phyloP scores from a whole-genome alignment of 2,888 invertebrate species.

The Drosophila bunnanda region DNA sequence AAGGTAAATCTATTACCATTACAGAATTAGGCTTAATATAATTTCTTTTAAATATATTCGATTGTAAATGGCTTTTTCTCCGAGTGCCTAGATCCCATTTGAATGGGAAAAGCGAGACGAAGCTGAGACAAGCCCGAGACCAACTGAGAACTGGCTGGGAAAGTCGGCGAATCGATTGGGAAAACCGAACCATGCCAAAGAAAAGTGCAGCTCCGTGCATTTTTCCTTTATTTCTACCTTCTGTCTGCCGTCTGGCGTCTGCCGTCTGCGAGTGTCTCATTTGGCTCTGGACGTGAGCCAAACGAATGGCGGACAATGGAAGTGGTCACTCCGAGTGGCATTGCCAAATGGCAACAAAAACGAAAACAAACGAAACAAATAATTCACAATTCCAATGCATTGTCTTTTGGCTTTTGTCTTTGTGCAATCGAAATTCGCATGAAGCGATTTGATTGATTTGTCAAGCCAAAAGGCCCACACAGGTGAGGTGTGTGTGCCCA shows the following conservation, averaged over 20 bases:
- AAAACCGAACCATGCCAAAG: conserved; percentile 65
- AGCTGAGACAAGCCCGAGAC: conserved; percentile 12
- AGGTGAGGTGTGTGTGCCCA: conserved; percentile 3
- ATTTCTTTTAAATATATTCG: too few species aligned
- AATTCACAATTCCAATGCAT: conserved; percentile 31
- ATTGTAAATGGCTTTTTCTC: not conserved
- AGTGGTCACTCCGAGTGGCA: conserved; percentile 33
- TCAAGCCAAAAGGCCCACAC: conserved; percentile 21
- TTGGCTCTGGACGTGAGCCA: conserved; percentile 42
- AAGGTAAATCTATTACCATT: too few species aligned
- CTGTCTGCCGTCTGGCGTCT: conserved; percentile 3
- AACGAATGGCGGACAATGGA: conserved; percentile 40
- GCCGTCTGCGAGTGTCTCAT: conserved; percentile 19
- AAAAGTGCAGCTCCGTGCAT: conserved; percentile 46
- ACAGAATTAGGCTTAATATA: too few species aligned
- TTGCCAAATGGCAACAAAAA: conserved; percentile 36
- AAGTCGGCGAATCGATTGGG: conserved; percentile 37
- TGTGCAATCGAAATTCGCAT: conserved; percentile 48
- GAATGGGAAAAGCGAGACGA: conserved; percentile 42
- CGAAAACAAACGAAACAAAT: not conserved
- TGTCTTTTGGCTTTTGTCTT: conserved; percentile 29
- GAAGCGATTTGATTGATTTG: conserved; percentile 45
- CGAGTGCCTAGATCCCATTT: conserved; percentile 11
- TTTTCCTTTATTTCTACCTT: conserved; percentile 12
- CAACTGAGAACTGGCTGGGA: conserved; percentile 43